Base-by-base conservation (phyloP, 2,888 invertebrate species). In the Pemphredon lugubris region DNA sequence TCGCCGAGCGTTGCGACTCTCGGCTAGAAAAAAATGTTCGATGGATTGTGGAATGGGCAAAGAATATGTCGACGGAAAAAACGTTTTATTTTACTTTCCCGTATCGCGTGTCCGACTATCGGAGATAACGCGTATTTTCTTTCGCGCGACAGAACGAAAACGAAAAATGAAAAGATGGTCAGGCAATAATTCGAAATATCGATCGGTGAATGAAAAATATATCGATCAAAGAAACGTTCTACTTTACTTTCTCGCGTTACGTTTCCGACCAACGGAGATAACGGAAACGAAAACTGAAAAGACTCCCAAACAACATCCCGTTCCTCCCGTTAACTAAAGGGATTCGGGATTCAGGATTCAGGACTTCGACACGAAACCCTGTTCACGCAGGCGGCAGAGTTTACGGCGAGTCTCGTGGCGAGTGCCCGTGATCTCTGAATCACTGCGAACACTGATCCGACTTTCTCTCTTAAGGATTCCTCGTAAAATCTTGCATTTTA, bases 381-480 rank as follows among this genome's bases (percentile, higher is more conserved):
- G n/a, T n/a, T n/a, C n/a, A 48, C 50, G 21, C 20, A 30, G 44
- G 18, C 16, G n/a, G 11, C 32, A 30, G 40, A 32, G 53, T 67
- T 76, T 70, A 73, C 32, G 54, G 61, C 48, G n/a, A n/a, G 16
- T 20, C 57, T 53, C 58, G 18, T 23, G 18, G 48, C 53, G 39
- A 65, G 50, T 14, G 58, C 11, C 32, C 40, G 61, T 67, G 69
- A 70, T 65, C 71, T 74, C 51, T 63, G 61, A 73, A 77, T 64
- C 54, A 76, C 61, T 77, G 59, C 65, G 50, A 64, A 57, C 48
- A 58, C 42, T 53, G 68, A 72, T 69, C 54, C 47, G 51, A 73
- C 73, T 75, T 76, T 77, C 76, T 77, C 77, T 73, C 75, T 75
- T 67, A 70, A 34, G 53, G 58, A 16, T 60, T 55, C 20, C 60